Evolutionary conservation across 2,113 vertebrate species (phyloP), one percentile per base, ranked within the genome.

Genomic region (Muscicapa adusta): DNA sequence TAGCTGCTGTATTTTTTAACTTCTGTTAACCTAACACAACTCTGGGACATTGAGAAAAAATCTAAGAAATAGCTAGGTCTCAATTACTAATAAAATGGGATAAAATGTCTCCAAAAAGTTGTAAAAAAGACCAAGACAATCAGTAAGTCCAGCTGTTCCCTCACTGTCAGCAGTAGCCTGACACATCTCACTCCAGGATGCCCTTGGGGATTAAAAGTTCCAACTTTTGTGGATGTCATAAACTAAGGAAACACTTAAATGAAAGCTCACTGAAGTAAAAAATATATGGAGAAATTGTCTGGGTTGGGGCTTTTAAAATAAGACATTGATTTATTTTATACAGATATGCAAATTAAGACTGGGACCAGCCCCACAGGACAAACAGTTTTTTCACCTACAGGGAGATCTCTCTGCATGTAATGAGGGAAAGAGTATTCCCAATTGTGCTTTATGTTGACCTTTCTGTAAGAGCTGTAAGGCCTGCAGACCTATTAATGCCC

Each of bases 101-200:
- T 20, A 62, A 83, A 76, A 83, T 33, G 9, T 60, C 33, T 63
- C 13, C 5, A 70, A 60, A 78, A 10, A 8, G 2, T 34, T 63
- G 7, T 26, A 19, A 14, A 71, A 88, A 56, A 79, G 60, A 60
- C 34, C 63, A 84, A 54, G 40, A 45, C 14, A 48, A 43, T 73
- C 36, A 85, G 18, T 54, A 83, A 51, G 34, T 88, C 40, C 22
- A 81, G 51, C 31, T 91, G n/a, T 67, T 95, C 43, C 26, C 47
- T 40, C 2, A 0, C 34, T 73, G 45, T 29, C 51, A 65, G 68
- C 25, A 76, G 42, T 38, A 79, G 53, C 23, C 34, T 4, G 0
- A 18, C 14, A 12, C 5, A 5, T 68, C 42, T 82, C 33, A 29
- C 36, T 70, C 45, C 56, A 61, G 16, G 23, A 47, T 50, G 38